phyloP scores from a whole-genome alignment of 2,888 invertebrate species.

The Acronicta leporina region DNA sequence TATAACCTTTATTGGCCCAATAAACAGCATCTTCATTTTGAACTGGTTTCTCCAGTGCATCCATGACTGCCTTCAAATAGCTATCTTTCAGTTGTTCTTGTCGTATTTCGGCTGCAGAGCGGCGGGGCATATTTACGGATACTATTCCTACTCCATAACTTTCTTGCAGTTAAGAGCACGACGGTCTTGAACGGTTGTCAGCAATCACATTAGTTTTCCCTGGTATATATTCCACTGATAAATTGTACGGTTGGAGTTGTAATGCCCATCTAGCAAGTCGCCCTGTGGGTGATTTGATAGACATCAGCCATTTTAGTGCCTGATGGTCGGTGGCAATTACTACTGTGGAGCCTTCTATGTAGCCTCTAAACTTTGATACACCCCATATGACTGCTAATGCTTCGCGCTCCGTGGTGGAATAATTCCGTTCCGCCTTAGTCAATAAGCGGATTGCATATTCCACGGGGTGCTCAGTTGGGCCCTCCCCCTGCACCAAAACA shows the following conservation, averaged over 20 bases:
- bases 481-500: slow-evolving; percentile 55
- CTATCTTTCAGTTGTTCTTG: slow-evolving; percentile 18
- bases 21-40: slow-evolving; percentile 9
- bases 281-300: slow-evolving; percentile 7
- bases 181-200: slow-evolving; percentile 22
- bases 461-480: slow-evolving; percentile 48
- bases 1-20: slow-evolving; percentile 29
- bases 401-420: slow-evolving; percentile 10
- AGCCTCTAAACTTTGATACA: slow-evolving; percentile 19
- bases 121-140: slow-evolving; percentile 18
- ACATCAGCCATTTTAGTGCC: slow-evolving; percentile 18
- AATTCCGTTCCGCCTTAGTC: slow-evolving; percentile 11
- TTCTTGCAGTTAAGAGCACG: slow-evolving; percentile 3
- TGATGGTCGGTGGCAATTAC: slow-evolving; percentile 13
- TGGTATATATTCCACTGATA: not conserved
- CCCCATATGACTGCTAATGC: slow-evolving; percentile 24
- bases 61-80: slow-evolving; percentile 1
- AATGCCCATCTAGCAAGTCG: slow-evolving; percentile 23
- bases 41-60: slow-evolving; percentile 2
- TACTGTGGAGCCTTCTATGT: slow-evolving; percentile 10
- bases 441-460: slow-evolving; percentile 47
- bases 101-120: slow-evolving; percentile 4
- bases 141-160: slow-evolving; percentile 13
- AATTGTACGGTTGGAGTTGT: slow-evolving; percentile 13
- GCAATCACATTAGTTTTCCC: slow-evolving; percentile 7